Percentiles rank a stretch among this genome's conserved stretches.
Conservation (phyloP, 1,140 invertebrate species). For the Drosophila kikkawai region DNA sequence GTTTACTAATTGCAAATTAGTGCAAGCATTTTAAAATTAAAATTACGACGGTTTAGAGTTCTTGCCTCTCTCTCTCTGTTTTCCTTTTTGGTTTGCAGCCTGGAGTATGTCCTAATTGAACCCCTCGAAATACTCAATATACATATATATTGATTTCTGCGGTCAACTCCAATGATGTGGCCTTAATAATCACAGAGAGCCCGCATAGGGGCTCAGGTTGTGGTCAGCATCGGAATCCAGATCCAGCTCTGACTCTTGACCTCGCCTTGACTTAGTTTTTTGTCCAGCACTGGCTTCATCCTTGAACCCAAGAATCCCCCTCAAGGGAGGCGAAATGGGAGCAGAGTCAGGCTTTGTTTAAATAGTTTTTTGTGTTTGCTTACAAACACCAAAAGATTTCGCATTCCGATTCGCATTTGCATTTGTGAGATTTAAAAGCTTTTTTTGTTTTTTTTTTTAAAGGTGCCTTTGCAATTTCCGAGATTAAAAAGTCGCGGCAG, state of each 20-base stretch:
- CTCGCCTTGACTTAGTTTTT: slow-evolving; percentile 69
- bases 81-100: neutral
- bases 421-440: slow-evolving; percentile 23
- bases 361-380: slow-evolving; percentile 32
- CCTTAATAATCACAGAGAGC: slow-evolving; percentile 1
- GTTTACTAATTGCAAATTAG: slow-evolving; percentile 68
- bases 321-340: slow-evolving; percentile 7
- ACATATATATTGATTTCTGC: slow-evolving; percentile 35
- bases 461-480: slow-evolving; percentile 57
- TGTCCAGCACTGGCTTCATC: slow-evolving; percentile 35
- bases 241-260: slow-evolving; percentile 46
- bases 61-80: neutral
- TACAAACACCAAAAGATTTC: slow-evolving; percentile 36
- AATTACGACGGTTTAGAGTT: slow-evolving; percentile 28
- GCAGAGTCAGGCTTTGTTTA: slow-evolving; percentile 59
- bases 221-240: slow-evolving; percentile 8
- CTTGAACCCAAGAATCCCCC: slow-evolving; percentile 50
- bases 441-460: neutral
- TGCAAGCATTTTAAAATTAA: slow-evolving; percentile 42
- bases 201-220: slow-evolving; percentile 2
- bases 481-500: slow-evolving; percentile 59
- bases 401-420: slow-evolving; percentile 33
- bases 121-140: neutral
- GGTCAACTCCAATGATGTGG: slow-evolving; percentile 21
- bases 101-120: slow-evolving; percentile 40